phyloP scores from a whole-genome alignment of 2,113 vertebrate species.

The Emydura subglobosa region DNA sequence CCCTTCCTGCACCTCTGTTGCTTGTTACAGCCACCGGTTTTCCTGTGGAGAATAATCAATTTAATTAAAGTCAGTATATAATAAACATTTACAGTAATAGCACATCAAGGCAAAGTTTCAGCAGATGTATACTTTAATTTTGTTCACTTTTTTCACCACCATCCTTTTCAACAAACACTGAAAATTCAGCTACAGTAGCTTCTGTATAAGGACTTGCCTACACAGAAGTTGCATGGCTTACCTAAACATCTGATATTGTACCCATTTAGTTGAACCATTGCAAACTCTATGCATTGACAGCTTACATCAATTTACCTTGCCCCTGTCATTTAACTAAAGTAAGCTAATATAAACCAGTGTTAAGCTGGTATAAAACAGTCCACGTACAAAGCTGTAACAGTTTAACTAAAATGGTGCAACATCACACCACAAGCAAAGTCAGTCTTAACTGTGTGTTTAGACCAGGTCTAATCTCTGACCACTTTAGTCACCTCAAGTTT shows the following conservation, averaged over 20 bases:
- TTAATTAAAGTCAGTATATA: slow-evolving; percentile 24
- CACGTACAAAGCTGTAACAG: not conserved
- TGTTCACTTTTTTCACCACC: not conserved
- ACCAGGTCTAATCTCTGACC: not conserved
- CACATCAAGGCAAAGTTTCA: not conserved
- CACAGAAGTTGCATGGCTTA: slow-evolving; percentile 1
- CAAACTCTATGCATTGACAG: not conserved
- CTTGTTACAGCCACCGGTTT: slow-evolving; percentile 97
- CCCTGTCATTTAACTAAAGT: not conserved
- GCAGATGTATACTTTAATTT: not conserved
- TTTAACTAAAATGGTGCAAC: not conserved
- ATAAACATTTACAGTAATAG: slow-evolving; percentile 15
- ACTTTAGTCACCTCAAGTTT: not conserved
- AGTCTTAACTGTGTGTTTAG: not conserved
- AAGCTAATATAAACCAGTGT: not conserved
- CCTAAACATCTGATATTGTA: not conserved
- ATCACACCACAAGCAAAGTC: not conserved
- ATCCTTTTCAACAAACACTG: not conserved
- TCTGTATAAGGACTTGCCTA: not conserved
- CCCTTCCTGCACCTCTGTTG: slow-evolving; percentile 89
- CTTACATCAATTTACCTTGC: not conserved
- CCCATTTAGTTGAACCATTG: not conserved
- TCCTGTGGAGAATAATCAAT: slow-evolving; percentile 79
- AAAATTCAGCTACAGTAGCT: not conserved
- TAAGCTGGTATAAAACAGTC: not conserved